Evolutionary conservation across 2,888 invertebrate genomes (phyloP).

Genomic region (Nowickia ferox): DNA sequence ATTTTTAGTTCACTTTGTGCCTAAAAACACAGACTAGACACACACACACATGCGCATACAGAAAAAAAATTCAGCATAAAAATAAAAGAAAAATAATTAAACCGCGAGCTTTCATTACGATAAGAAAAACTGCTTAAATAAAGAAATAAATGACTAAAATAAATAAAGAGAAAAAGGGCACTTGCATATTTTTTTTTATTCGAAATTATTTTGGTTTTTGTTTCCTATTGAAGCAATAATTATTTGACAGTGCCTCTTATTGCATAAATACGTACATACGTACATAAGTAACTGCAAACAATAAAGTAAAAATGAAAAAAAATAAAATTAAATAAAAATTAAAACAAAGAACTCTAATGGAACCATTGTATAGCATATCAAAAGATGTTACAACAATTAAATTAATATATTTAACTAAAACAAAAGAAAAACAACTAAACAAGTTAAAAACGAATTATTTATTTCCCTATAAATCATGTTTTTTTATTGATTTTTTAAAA

Average conservation of each 20-base stretch:
- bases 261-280: background rate
- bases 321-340: constrained; percentile 11
- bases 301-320: constrained; percentile 23
- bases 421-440: constrained; percentile 18
- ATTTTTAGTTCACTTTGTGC: constrained; percentile 80
- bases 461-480: constrained; percentile 52
- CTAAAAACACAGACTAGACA: constrained; percentile 76
- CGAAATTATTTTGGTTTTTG: constrained; percentile 23
- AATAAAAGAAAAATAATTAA: constrained; percentile 31
- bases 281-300: constrained; percentile 7
- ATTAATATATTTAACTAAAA: constrained; percentile 27
- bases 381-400: constrained; percentile 42
- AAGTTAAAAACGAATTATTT: constrained; percentile 59
- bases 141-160: background rate
- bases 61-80: constrained; percentile 64
- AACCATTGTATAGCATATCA: constrained; percentile 73
- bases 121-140: constrained; percentile 61
- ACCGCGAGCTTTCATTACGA: constrained; percentile 70
- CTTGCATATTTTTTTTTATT: background rate
- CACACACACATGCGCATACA: constrained; percentile 65
- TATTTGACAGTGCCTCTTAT: constrained; percentile 63
- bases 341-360: constrained; percentile 53
- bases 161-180: constrained; percentile 27
- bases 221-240: constrained; percentile 59
- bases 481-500: constrained; percentile 38